phyloP scores from a whole-genome alignment of 2,888 invertebrate species.

The Blomia tropicalis region DNA sequence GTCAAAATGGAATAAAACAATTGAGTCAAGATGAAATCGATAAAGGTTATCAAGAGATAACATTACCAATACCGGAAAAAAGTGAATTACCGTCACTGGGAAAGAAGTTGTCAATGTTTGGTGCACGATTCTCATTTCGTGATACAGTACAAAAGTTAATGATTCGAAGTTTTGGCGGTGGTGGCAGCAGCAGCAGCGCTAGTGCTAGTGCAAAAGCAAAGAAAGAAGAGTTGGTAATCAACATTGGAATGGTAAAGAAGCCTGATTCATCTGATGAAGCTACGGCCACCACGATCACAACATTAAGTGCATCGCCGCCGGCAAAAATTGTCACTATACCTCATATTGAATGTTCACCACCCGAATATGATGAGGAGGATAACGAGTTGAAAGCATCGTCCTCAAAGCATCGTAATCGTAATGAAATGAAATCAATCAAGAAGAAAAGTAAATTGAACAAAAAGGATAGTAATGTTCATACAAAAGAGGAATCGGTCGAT shows the following conservation, averaged over 20 bases:
- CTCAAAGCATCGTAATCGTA: too few species aligned
- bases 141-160: not conserved
- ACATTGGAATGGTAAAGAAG: constrained; percentile 10
- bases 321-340: constrained; percentile 1
- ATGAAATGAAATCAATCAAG: too few species aligned
- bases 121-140: constrained; percentile 4
- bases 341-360: constrained; percentile 10
- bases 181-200: not conserved
- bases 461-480: not conserved
- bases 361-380: not conserved
- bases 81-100: not conserved
- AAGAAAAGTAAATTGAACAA: constrained; percentile 5
- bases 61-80: not conserved
- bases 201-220: too few species aligned
- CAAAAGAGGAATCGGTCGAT: not conserved
- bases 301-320: not conserved
- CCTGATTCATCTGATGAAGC: not conserved
- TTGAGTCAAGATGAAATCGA: not conserved
- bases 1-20: not conserved
- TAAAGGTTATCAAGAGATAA: constrained; percentile 1
- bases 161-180: not conserved
- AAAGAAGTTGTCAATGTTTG: not conserved
- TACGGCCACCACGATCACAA: too few species aligned
- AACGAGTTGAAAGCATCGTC: not conserved
- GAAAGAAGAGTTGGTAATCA: constrained; percentile 10